These are phyloP conservation scores for Drosophila bocki DNA, from an alignment of 1,140 invertebrate species.

Conservation along the genomic window DNA sequence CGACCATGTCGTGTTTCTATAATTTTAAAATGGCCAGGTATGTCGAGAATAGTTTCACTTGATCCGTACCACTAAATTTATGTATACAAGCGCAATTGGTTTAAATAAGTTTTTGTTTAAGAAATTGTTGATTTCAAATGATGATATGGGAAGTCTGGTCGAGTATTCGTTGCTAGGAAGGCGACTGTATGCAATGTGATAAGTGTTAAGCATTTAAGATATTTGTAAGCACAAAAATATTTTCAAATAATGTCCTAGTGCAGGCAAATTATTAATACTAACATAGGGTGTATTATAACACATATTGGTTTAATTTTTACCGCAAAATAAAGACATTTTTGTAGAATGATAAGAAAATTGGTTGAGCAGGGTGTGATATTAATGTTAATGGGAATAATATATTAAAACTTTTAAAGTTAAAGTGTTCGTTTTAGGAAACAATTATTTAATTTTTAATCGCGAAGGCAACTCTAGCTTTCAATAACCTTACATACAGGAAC, in stretches of 20 bases:
- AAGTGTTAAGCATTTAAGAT: slow-evolving; percentile 9
- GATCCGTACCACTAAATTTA: slow-evolving; percentile 4
- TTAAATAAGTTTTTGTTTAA: slow-evolving; percentile 7
- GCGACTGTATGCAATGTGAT: slow-evolving; percentile 28
- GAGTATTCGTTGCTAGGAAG: background rate
- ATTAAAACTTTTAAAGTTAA: background rate
- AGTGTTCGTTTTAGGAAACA: background rate
- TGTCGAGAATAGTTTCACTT: slow-evolving; percentile 26
- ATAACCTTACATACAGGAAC: slow-evolving; percentile 21
- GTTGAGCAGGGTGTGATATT: background rate
- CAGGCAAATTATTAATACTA: background rate
- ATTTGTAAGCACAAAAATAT: background rate
- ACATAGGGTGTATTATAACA: background rate
- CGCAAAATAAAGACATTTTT: background rate
- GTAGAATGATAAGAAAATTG: background rate
- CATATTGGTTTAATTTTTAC: background rate
- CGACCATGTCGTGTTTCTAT: slow-evolving; percentile 72
- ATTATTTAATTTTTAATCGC: background rate
- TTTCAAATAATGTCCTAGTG: background rate
- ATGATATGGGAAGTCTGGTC: background rate
- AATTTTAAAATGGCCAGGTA: slow-evolving; percentile 72
- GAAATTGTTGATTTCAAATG: slow-evolving; percentile 2
- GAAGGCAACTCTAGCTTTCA: slow-evolving; percentile 9
- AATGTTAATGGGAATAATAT: background rate
- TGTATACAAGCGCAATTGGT: slow-evolving; percentile 48